Percentiles rank a stretch among this genome's conserved stretches.
Conservation (phyloP, 37 sponge, comb jelly and placozoan species). For the Diacarnus erythraeanus region DNA sequence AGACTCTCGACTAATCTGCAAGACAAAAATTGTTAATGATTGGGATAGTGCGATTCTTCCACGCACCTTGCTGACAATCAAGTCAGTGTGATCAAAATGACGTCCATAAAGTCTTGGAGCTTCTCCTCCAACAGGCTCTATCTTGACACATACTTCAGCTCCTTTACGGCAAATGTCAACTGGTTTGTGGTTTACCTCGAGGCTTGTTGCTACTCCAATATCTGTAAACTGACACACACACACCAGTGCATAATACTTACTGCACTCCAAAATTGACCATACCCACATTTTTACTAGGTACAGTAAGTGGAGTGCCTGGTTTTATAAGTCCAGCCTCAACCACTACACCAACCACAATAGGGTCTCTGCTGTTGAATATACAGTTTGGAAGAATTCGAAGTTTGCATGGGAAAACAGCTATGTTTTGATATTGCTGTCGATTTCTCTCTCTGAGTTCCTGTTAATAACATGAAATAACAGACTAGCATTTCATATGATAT, state of each 20-base stretch:
- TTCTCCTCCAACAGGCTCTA: slow-evolving; percentile 84
- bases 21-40: background rate
- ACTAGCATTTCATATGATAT: background rate
- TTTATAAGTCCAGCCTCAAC: slow-evolving; percentile 86
- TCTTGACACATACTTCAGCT: slow-evolving; percentile 92
- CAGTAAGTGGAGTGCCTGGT: slow-evolving; percentile 77
- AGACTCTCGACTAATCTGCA: slow-evolving; percentile 91
- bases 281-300: slow-evolving; percentile 79
- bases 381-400: slow-evolving; percentile 91
- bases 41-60: background rate
- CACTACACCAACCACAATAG: slow-evolving; percentile 94
- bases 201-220: slow-evolving; percentile 77
- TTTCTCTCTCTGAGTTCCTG: slow-evolving; percentile 74
- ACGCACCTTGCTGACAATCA: slow-evolving; percentile 94
- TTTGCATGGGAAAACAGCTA: slow-evolving; percentile 95
- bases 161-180: slow-evolving; percentile 83
- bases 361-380: slow-evolving; percentile 96
- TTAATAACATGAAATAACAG: background rate
- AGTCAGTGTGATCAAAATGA: slow-evolving; percentile 91
- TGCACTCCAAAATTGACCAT: background rate
- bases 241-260: background rate
- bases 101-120: slow-evolving; percentile 93
- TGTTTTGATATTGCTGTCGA: slow-evolving; percentile 75
- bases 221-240: slow-evolving; percentile 62
- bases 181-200: slow-evolving; percentile 91